A percentile compares a stretch with the other conserved stretches of the same genome.
Evolutionary conservation across 2,888 invertebrate species (phyloP).

Genomic region (Seladonia tumulorum): DNA sequence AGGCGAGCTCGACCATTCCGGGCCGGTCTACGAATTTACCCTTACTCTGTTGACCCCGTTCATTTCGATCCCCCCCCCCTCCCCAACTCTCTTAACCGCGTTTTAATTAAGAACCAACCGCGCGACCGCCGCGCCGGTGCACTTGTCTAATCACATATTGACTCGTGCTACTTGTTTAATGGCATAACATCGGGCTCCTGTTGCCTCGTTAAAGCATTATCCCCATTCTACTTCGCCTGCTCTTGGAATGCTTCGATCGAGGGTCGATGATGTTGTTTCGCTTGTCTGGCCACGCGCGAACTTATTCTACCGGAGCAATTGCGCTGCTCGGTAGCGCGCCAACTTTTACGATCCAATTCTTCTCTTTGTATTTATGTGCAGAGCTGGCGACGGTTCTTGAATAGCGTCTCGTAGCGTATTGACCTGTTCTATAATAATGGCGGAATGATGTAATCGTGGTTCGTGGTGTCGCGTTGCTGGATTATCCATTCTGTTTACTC

Average conservation of each 20-base stretch:
- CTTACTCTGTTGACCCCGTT: conserved; percentile 10
- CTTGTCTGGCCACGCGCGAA: too few species aligned
- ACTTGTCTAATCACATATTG: not conserved
- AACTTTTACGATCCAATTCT: too few species aligned
- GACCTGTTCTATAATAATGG: too few species aligned
- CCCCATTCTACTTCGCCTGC: not conserved
- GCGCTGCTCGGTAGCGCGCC: too few species aligned
- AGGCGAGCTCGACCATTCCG: not conserved
- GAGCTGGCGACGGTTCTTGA: too few species aligned
- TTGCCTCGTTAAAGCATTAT: not conserved
- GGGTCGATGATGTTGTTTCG: too few species aligned
- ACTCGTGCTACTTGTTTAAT: conserved; percentile 1
- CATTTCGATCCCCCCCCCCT: not conserved
- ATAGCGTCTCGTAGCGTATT: too few species aligned
- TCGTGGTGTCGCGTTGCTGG: too few species aligned
- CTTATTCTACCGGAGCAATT: too few species aligned
- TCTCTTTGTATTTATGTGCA: too few species aligned
- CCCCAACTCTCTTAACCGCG: not conserved
- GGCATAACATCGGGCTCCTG: not conserved
- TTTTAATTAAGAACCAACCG: not conserved
- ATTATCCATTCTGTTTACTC: too few species aligned
- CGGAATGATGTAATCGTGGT: too few species aligned
- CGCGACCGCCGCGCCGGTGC: not conserved
- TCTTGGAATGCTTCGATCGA: not conserved
- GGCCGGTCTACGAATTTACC: not conserved